These are phyloP conservation scores for Lagorchestes hirsutus DNA, from an alignment of 2,797 vertebrate species.

Conservation along the genomic window DNA sequence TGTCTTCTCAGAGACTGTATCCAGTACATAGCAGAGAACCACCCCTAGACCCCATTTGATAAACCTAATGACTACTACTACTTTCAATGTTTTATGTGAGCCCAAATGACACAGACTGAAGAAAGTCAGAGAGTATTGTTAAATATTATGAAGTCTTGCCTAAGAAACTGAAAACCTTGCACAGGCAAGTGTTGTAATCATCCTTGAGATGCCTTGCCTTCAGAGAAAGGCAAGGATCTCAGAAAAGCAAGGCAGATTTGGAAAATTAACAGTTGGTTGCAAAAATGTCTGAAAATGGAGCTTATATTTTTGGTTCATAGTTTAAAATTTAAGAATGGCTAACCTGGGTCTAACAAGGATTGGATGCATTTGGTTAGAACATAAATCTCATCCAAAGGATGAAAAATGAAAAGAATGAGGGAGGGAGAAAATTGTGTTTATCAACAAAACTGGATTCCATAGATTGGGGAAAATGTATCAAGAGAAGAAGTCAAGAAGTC, in stretches of 20 bases:
- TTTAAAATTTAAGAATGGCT: not conserved
- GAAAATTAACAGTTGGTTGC: not conserved
- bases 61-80: not conserved
- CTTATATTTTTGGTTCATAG: not conserved
- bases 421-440: not conserved
- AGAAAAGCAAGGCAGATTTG: not conserved
- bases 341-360: not conserved
- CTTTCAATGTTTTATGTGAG: not conserved
- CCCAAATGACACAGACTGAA: not conserved
- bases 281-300: not conserved
- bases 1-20: not conserved
- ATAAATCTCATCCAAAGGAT: not conserved
- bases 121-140: not conserved
- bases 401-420: not conserved
- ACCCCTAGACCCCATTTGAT: not conserved
- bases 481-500: not conserved
- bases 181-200: not conserved
- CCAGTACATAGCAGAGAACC: not conserved
- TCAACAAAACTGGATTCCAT: not conserved
- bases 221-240: not conserved
- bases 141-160: not conserved
- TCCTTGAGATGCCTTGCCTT: too few relatives aligned
- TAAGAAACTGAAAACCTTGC: not conserved
- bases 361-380: not conserved
- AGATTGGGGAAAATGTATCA: not conserved